phyloP scores from a whole-genome alignment of 2,113 vertebrate species.

The Mastomys natalensis region DNA sequence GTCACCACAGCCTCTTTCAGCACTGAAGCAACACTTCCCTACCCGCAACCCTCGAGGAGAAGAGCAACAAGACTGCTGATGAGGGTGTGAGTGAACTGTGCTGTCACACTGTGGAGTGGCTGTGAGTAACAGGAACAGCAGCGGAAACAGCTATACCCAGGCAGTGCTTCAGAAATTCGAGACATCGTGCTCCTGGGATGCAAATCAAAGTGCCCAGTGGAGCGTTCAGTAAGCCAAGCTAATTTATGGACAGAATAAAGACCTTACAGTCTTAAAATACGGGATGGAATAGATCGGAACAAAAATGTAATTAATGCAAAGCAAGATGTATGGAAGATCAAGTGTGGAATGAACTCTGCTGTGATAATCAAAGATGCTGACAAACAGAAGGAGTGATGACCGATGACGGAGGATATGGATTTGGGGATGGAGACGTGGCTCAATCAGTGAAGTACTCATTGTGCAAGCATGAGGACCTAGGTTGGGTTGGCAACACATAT shows the following conservation, averaged over 20 bases:
- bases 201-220: background rate
- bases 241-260: conserved; percentile 1
- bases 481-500: background rate
- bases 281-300: background rate
- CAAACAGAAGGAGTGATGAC: background rate
- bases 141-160: background rate
- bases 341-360: too few relatives aligned
- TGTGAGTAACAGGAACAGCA: background rate
- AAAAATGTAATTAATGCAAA: background rate
- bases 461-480: background rate
- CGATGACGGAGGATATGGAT: background rate
- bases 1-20: background rate
- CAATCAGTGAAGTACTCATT: too few relatives aligned
- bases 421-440: background rate
- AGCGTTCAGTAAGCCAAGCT: background rate
- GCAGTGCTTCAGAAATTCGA: background rate
- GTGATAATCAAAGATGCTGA: background rate
- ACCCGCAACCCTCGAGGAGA: background rate
- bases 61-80: background rate
- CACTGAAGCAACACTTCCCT: background rate
- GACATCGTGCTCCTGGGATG: background rate
- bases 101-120: background rate
- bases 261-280: background rate
- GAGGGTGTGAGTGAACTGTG: background rate
- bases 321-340: background rate